Evolutionary conservation across 2,888 invertebrate species (phyloP).

Genomic region (Chloromyia formosa): DNA sequence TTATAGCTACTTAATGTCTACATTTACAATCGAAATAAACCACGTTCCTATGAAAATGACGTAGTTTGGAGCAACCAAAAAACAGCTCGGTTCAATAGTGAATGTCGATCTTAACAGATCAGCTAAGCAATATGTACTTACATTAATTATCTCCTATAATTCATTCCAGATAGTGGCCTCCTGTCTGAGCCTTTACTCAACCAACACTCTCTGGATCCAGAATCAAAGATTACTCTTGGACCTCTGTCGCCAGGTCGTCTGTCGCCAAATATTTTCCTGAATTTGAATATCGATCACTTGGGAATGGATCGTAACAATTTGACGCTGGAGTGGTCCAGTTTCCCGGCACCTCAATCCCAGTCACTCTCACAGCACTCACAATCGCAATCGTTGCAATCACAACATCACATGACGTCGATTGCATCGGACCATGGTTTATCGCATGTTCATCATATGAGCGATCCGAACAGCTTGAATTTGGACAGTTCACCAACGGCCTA

Average conservation of each 20-base stretch:
- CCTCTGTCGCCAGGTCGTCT: conserved; percentile 60
- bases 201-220: conserved; percentile 59
- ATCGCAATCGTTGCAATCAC: conserved; percentile 46
- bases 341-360: conserved; percentile 53
- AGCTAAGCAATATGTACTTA: too few relatives aligned
- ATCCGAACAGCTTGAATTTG: conserved; percentile 53
- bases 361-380: conserved; percentile 50
- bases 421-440: conserved; percentile 43
- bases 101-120: too few relatives aligned
- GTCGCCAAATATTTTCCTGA: conserved; percentile 63
- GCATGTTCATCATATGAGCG: conserved; percentile 36
- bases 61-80: too few relatives aligned
- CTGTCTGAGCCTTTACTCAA: conserved; percentile 61
- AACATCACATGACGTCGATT: conserved; percentile 46
- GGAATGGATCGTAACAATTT: conserved; percentile 60
- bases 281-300: conserved; percentile 63
- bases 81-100: too few relatives aligned
- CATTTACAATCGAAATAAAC: too few relatives aligned
- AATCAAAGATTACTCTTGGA: conserved; percentile 56
- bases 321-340: conserved; percentile 63
- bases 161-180: conserved; percentile 56
- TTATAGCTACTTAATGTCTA: too few relatives aligned
- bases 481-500: conserved; percentile 60
- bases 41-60: too few relatives aligned
- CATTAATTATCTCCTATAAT: neutral